Evolutionary conservation across 2,888 invertebrate species (phyloP).

Genomic region (Polydrusus pterygomalis): DNA sequence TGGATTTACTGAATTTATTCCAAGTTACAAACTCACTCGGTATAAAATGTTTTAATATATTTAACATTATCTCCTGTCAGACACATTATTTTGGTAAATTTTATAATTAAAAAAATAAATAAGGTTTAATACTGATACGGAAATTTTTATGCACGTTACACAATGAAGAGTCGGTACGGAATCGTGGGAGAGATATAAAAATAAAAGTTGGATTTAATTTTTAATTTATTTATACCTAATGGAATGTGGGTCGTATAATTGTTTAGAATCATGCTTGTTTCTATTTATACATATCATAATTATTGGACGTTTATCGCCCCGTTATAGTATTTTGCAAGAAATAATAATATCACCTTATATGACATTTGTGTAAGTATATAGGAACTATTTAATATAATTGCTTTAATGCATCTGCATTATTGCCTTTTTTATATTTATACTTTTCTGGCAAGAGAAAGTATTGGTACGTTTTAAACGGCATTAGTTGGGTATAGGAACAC

Average conservation of each 20-base stretch:
- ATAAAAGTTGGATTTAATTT: slow-evolving; percentile 21
- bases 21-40: too few relatives aligned
- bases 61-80: too few relatives aligned
- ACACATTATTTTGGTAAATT: neutral
- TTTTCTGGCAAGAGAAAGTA: too few relatives aligned
- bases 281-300: neutral
- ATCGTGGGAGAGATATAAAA: slow-evolving; percentile 24
- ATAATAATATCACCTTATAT: too few relatives aligned
- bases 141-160: slow-evolving; percentile 13
- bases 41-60: too few relatives aligned
- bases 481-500: too few relatives aligned
- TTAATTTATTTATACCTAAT: slow-evolving; percentile 22
- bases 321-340: neutral
- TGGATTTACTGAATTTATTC: too few relatives aligned
- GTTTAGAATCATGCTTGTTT: neutral
- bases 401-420: too few relatives aligned
- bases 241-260: slow-evolving; percentile 32
- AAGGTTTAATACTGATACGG: neutral
- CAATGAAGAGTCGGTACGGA: neutral
- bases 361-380: too few relatives aligned
- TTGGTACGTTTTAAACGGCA: too few relatives aligned
- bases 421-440: too few relatives aligned
- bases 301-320: neutral
- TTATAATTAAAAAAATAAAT: neutral
- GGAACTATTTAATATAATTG: too few relatives aligned